A percentile compares a stretch with the other conserved stretches of the same genome.
phyloP scores from a whole-genome alignment of 2,888 invertebrate species.

The Glaucopsyche alexis region DNA sequence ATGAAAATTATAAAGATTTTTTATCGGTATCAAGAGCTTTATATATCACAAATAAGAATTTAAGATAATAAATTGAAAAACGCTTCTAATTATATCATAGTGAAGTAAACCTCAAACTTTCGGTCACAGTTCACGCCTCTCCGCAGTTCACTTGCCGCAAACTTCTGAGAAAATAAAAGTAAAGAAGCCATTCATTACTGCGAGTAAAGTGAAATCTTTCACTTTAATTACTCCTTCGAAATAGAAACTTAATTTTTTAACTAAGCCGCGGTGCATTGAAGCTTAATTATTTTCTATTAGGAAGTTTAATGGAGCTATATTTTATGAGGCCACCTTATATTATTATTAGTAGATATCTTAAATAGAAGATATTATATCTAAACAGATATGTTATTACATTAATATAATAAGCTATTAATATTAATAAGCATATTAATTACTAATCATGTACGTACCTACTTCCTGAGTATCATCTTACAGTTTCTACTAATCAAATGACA shows the following conservation, averaged over 20 bases:
- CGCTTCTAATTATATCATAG: background rate
- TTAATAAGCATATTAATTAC: too few species aligned
- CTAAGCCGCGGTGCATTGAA: background rate
- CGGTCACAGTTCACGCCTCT: slow-evolving; percentile 13
- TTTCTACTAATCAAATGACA: too few species aligned
- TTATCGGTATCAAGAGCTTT: too few species aligned
- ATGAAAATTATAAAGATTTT: too few species aligned
- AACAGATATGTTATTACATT: too few species aligned
- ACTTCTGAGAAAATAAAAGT: slow-evolving; percentile 10
- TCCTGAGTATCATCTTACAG: too few species aligned
- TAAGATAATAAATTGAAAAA: background rate
- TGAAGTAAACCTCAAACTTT: background rate
- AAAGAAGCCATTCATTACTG: slow-evolving; percentile 36
- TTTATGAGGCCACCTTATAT: background rate
- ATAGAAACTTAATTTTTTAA: slow-evolving; percentile 20
- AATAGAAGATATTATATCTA: too few species aligned
- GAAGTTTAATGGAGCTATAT: background rate
- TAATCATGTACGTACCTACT: too few species aligned
- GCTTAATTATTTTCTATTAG: slow-evolving; percentile 3
- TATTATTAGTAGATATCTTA: too few species aligned
- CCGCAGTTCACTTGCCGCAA: slow-evolving; percentile 4
- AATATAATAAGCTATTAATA: too few species aligned
- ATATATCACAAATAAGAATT: too few species aligned
- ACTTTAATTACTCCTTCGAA: slow-evolving; percentile 29
- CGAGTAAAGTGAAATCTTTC: slow-evolving; percentile 31